A percentile compares a stretch with the other conserved stretches of the same genome.
Evolutionary conservation across 2,888 invertebrate genomes (phyloP).

Genomic region (Drosophila paramelanica): DNA sequence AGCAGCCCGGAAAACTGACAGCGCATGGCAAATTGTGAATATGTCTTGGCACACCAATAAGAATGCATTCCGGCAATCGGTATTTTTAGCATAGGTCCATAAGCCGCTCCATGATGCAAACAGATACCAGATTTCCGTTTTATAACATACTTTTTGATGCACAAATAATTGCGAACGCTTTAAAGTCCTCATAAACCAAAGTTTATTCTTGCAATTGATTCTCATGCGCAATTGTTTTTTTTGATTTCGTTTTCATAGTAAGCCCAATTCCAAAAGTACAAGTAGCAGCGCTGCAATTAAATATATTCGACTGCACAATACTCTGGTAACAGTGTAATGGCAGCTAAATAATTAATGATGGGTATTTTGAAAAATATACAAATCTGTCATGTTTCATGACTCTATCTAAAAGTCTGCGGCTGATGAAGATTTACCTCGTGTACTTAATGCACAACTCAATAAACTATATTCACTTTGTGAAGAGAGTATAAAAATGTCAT

Average conservation of each 20-base stretch:
- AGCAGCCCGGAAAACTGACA: not conserved
- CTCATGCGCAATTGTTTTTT: not conserved
- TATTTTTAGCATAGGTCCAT: conserved; percentile 8
- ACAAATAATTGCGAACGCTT: conserved; percentile 1
- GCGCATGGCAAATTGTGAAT: conserved; percentile 43
- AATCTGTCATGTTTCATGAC: too few species aligned
- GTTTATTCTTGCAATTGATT: conserved; percentile 11
- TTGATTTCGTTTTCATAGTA: not conserved
- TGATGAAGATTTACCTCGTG: too few species aligned
- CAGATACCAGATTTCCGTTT: conserved; percentile 10
- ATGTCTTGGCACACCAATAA: conserved; percentile 3
- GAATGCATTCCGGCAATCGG: conserved; percentile 13
- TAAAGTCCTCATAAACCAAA: not conserved
- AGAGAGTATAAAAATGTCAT: conserved; percentile 27
- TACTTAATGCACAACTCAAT: not conserved
- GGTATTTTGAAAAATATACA: too few species aligned
- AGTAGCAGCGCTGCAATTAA: not conserved
- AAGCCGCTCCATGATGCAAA: conserved; percentile 20
- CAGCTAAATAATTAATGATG: too few species aligned
- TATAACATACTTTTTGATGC: conserved; percentile 34
- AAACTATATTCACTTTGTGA: not conserved
- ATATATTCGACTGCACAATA: not conserved
- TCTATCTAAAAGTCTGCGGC: too few species aligned
- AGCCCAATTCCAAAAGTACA: conserved; percentile 2
- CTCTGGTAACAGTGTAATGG: not conserved